Percentiles rank a stretch among this genome's conserved stretches.
Conservation (phyloP, 2,797 vertebrate genomes). For the Halcyon smyrnensis region DNA sequence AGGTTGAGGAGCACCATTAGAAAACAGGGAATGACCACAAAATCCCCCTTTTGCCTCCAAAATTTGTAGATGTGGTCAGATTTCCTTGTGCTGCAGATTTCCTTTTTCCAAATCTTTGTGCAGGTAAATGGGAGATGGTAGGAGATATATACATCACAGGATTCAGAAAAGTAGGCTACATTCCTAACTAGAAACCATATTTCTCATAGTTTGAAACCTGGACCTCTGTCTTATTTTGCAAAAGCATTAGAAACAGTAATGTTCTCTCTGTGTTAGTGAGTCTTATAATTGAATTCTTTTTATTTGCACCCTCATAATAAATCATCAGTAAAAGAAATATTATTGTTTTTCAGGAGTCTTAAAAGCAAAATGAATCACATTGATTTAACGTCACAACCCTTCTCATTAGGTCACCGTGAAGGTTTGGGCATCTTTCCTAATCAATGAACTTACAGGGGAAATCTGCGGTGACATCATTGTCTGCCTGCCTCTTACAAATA, state of each 20-base stretch:
- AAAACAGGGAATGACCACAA: background rate
- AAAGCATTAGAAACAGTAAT: background rate
- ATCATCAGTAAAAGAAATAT: background rate
- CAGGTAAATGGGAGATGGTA: background rate
- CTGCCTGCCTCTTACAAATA: background rate
- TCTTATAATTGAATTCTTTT: background rate
- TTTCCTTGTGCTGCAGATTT: background rate
- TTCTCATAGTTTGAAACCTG: background rate
- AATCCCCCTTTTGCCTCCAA: accelerated
- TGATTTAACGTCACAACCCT: background rate
- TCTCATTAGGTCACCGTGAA: background rate
- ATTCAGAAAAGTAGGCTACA: background rate
- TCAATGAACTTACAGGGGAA: background rate
- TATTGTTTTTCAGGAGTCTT: background rate
- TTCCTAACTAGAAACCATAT: background rate
- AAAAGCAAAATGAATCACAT: background rate
- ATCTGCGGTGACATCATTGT: background rate
- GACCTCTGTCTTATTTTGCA: background rate
- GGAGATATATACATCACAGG: background rate
- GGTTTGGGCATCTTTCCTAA: background rate
- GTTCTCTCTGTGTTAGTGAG: background rate
- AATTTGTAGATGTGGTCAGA: background rate
- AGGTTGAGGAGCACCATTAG: background rate
- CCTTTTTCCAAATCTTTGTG: background rate
- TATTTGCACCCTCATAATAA: background rate